Evolutionary conservation across 2,113 vertebrate genomes (phyloP).

Genomic region (Silurus meridionalis): DNA sequence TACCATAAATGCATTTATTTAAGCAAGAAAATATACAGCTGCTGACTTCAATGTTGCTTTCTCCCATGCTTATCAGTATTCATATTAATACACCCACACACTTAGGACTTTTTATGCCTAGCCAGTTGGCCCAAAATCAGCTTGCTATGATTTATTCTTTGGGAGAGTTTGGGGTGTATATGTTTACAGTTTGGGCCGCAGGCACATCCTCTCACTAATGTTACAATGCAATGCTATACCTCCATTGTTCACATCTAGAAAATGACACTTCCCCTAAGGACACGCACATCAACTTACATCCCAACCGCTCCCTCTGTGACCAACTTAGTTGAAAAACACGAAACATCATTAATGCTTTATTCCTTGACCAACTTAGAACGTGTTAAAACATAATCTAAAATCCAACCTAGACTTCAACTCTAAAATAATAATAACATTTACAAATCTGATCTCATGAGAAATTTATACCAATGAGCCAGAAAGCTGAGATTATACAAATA

Average conservation of each 20-base stretch:
- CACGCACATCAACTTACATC: conserved; percentile 51
- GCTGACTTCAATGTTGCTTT: conserved; percentile 6
- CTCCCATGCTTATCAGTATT: conserved; percentile 9
- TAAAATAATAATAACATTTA: neutral
- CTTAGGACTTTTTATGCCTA: conserved; percentile 64
- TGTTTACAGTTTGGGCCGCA: conserved; percentile 54
- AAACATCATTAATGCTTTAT: neutral
- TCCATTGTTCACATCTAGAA: conserved; percentile 55
- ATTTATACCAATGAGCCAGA: neutral
- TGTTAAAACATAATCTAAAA: neutral
- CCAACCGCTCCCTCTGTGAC: conserved; percentile 22
- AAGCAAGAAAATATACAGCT: neutral
- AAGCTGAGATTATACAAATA: neutral
- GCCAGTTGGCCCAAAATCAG: conserved; percentile 57
- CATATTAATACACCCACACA: conserved; percentile 10
- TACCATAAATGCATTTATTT: neutral
- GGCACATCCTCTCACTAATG: conserved; percentile 58
- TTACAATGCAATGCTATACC: conserved; percentile 58
- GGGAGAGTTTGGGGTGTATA: conserved; percentile 54
- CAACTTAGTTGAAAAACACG: conserved; percentile 27
- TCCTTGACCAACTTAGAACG: neutral
- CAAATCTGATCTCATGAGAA: neutral
- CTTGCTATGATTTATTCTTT: conserved; percentile 58
- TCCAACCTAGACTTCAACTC: neutral
- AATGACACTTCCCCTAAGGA: conserved; percentile 57